These are phyloP conservation scores for Sitobion miscanthi DNA, from an alignment of 1,140 invertebrate genomes.

Conservation along the genomic window DNA sequence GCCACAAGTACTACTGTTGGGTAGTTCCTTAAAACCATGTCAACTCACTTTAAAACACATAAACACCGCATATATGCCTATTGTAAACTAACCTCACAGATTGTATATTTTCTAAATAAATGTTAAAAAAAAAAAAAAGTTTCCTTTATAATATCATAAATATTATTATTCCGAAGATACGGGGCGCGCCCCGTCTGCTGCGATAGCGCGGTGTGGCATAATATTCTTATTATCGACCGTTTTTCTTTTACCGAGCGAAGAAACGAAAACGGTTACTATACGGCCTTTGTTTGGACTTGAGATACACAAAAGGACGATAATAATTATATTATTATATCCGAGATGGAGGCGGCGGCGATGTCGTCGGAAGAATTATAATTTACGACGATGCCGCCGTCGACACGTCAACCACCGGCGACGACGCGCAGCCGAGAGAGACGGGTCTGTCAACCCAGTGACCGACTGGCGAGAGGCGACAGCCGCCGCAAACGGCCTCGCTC, in stretches of 20 bases:
- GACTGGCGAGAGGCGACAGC: not conserved
- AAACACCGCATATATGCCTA: no score
- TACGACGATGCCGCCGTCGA: not conserved
- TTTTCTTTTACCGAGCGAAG: not conserved
- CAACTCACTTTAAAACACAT: no score
- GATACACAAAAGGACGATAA: not conserved
- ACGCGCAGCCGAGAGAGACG: not conserved
- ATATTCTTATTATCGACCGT: not conserved
- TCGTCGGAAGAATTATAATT: not conserved
- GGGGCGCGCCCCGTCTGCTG: no score
- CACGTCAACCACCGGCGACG: not conserved
- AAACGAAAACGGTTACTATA: not conserved
- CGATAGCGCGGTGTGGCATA: not conserved
- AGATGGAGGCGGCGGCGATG: not conserved
- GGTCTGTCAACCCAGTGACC: conserved; percentile 27
- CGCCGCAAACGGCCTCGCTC: not conserved
- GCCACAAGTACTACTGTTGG: no score
- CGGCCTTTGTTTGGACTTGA: not conserved
- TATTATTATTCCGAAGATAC: not conserved
- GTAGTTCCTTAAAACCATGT: no score
- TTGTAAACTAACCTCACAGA: no score
- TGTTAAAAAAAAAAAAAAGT: no score
- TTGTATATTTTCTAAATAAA: no score
- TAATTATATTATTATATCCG: not conserved
- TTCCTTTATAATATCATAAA: not conserved